Conservation (phyloP, 2,113 vertebrate genomes). For the Cyprinodon brontotheroides region DNA sequence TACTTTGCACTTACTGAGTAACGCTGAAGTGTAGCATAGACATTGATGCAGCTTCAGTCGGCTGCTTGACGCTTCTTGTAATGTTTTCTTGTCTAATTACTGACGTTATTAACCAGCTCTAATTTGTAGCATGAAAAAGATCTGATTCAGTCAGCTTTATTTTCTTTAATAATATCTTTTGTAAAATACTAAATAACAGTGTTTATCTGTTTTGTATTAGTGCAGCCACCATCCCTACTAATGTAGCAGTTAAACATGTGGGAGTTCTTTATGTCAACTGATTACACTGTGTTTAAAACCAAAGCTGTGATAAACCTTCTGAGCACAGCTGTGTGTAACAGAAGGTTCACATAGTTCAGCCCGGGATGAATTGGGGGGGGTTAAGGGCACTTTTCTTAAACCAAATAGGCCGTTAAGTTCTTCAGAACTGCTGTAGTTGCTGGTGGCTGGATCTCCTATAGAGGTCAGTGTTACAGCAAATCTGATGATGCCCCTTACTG, state of each 20-base stretch:
- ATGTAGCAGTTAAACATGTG: neutral
- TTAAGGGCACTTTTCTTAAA: no score
- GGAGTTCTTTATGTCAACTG: conserved; percentile 6
- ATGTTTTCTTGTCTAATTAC: neutral
- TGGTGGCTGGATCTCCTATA: no score
- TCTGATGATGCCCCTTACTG: no score
- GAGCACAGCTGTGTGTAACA: conserved; percentile 2
- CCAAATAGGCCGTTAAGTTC: no score
- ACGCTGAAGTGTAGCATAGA: no score
- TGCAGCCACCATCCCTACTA: neutral
- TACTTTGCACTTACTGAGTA: conserved; percentile 32
- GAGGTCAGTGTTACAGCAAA: no score
- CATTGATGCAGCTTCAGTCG: conserved; percentile 12
- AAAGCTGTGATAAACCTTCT: conserved; percentile 21
- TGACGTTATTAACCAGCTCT: neutral
- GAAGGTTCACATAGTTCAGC: neutral
- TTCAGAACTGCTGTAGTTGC: no score
- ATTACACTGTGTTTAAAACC: conserved; percentile 53
- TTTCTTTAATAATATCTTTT: conserved; percentile 14
- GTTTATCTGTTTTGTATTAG: conserved; percentile 15
- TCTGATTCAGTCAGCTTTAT: conserved; percentile 8
- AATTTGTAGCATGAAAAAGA: conserved; percentile 42
- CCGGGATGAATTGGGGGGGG: no score
- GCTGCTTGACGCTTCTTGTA: conserved; percentile 5
- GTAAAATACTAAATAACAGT: neutral